Percentiles rank a stretch among this genome's conserved stretches.
phyloP scores from a whole-genome alignment of 2,888 invertebrate species.

The Thymelicus lineola region DNA sequence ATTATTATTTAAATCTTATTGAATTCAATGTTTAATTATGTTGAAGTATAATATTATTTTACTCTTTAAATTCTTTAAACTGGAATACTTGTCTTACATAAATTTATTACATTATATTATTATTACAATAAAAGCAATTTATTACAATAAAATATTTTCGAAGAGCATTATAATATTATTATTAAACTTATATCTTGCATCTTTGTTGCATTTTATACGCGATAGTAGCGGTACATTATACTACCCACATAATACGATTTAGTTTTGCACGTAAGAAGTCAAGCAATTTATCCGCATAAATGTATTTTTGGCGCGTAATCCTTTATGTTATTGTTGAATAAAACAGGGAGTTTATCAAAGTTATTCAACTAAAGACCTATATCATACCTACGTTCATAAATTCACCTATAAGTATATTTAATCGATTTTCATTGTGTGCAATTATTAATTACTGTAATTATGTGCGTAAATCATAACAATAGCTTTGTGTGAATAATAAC shows the following conservation, averaged over 20 bases:
- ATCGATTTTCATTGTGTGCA: no score
- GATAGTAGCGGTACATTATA: background rate
- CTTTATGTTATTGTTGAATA: conserved; percentile 52
- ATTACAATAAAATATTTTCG: no score
- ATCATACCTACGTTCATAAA: no score
- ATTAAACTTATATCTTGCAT: no score
- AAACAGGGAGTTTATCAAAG: conserved; percentile 19
- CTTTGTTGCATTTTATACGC: background rate
- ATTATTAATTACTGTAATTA: no score
- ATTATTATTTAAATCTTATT: background rate
- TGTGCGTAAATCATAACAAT: background rate
- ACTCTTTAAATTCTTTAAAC: no score
- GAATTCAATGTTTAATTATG: background rate
- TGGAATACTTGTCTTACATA: no score
- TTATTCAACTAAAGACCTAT: background rate
- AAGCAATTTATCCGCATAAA: background rate
- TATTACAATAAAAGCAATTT: no score
- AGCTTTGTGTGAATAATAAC: background rate
- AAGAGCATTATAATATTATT: no score
- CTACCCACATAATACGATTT: background rate
- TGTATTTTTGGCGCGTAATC: conserved; percentile 69
- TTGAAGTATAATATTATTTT: background rate
- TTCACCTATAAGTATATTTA: no score
- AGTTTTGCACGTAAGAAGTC: background rate
- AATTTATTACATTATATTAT: no score